A percentile compares a stretch with the other conserved stretches of the same genome.
phyloP scores from a whole-genome alignment of 2,113 vertebrate species.

The Empidonax traillii region DNA sequence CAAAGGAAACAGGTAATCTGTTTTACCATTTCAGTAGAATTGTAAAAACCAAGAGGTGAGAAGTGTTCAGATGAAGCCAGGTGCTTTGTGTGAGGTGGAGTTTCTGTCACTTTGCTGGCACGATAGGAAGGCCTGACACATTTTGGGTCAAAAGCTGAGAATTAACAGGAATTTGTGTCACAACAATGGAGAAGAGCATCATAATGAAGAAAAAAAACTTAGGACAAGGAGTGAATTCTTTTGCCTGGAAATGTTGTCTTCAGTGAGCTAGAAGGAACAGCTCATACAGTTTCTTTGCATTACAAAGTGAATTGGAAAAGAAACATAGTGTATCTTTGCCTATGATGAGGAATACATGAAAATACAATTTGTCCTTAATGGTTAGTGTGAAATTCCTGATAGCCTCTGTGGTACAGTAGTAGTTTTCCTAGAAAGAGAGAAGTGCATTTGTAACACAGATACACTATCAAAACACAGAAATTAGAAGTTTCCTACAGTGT shows the following conservation, averaged over 20 bases:
- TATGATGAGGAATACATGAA: neutral
- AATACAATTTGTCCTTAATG: neutral
- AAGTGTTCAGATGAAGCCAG: neutral
- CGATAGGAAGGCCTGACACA: neutral
- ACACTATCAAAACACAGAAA: neutral
- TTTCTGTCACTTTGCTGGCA: neutral
- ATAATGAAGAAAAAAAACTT: neutral
- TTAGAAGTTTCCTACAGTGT: neutral
- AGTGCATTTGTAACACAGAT: neutral
- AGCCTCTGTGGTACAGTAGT: neutral
- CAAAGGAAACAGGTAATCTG: slow-evolving; percentile 80
- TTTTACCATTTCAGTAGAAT: neutral
- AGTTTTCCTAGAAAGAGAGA: neutral
- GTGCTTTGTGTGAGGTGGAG: neutral
- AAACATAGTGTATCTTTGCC: neutral
- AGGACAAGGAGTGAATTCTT: neutral
- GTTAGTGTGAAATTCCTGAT: neutral
- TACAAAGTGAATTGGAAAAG: neutral
- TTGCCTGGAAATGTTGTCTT: neutral
- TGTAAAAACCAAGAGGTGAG: neutral
- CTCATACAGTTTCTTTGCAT: neutral
- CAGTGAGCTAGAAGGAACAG: neutral
- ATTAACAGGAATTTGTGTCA: neutral
- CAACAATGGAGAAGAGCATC: neutral
- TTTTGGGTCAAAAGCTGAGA: neutral